A percentile compares a stretch with the other conserved stretches of the same genome.
Evolutionary conservation across 2,888 invertebrate species (phyloP).

Genomic region (Erebia palarica): DNA sequence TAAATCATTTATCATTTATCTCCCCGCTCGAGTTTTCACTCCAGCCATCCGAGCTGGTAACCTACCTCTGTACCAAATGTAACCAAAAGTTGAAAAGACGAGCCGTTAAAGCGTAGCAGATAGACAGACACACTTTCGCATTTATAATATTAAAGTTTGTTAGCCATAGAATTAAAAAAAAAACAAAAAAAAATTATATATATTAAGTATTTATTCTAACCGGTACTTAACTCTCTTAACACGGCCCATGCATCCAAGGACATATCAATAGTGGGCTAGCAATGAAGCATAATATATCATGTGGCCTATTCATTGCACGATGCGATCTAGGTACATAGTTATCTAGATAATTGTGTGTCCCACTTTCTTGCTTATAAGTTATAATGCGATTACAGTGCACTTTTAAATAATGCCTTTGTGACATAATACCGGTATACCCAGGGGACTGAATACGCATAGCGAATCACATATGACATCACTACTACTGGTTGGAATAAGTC

Average conservation of each 20-base stretch:
- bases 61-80: too few relatives aligned
- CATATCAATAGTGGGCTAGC: slow-evolving; percentile 69
- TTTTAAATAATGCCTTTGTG: slow-evolving; percentile 57
- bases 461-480: too few relatives aligned
- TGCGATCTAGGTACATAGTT: slow-evolving; percentile 51
- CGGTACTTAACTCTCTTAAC: slow-evolving; percentile 38
- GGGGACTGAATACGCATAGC: neutral
- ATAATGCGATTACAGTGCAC: slow-evolving; percentile 57
- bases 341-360: slow-evolving; percentile 73
- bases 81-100: too few relatives aligned
- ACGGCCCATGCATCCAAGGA: slow-evolving; percentile 67
- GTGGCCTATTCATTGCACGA: slow-evolving; percentile 71
- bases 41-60: too few relatives aligned
- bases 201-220: too few relatives aligned
- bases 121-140: too few relatives aligned
- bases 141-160: neutral
- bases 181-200: too few relatives aligned
- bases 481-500: too few relatives aligned
- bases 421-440: slow-evolving; percentile 49
- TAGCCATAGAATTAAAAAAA: too few relatives aligned
- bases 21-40: too few relatives aligned
- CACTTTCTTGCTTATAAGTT: slow-evolving; percentile 58
- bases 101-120: too few relatives aligned
- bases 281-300: slow-evolving; percentile 65
- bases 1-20: too few relatives aligned